Percentiles rank a stretch among this genome's conserved stretches.
Evolutionary conservation across 2,888 invertebrate genomes (phyloP).

Genomic region (Chalcosyrphus nemorum): DNA sequence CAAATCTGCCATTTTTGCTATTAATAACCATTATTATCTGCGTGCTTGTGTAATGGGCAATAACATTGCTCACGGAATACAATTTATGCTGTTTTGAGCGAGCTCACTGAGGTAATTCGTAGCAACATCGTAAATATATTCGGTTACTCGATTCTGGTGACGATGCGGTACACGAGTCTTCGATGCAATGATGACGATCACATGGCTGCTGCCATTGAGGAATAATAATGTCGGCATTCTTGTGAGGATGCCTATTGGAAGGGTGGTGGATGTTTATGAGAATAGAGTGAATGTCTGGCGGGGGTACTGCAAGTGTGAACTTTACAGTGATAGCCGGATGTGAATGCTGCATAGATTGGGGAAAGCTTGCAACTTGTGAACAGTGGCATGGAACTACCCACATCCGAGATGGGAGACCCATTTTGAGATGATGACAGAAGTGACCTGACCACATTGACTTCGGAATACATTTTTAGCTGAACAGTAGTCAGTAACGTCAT

Average conservation of each 20-base stretch:
- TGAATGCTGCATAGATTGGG: neutral
- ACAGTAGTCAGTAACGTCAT: no score
- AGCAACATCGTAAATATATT: slow-evolving; percentile 38
- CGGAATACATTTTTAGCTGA: no score
- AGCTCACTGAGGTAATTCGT: slow-evolving; percentile 20
- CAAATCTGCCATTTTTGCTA: slow-evolving; percentile 48
- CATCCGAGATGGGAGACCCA: no score
- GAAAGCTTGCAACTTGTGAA: neutral
- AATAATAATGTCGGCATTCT: slow-evolving; percentile 59
- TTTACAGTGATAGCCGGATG: slow-evolving; percentile 37
- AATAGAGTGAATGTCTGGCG: slow-evolving; percentile 54
- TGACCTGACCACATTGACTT: no score
- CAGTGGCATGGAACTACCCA: neutral
- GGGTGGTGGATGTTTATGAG: slow-evolving; percentile 1
- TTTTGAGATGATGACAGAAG: no score
- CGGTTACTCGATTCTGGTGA: slow-evolving; percentile 26
- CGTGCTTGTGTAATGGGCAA: slow-evolving; percentile 61
- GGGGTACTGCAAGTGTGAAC: slow-evolving; percentile 46
- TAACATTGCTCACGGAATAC: slow-evolving; percentile 63
- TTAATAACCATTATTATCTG: slow-evolving; percentile 66
- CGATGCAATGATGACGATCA: slow-evolving; percentile 35
- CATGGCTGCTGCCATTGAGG: slow-evolving; percentile 33
- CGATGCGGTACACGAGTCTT: slow-evolving; percentile 7
- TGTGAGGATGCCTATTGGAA: slow-evolving; percentile 65
- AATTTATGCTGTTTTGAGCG: slow-evolving; percentile 50